Percentiles rank a stretch among this genome's conserved stretches.
Evolutionary conservation across 2,797 vertebrate genomes (phyloP).

Genomic region (Pipistrellus kuhlii): DNA sequence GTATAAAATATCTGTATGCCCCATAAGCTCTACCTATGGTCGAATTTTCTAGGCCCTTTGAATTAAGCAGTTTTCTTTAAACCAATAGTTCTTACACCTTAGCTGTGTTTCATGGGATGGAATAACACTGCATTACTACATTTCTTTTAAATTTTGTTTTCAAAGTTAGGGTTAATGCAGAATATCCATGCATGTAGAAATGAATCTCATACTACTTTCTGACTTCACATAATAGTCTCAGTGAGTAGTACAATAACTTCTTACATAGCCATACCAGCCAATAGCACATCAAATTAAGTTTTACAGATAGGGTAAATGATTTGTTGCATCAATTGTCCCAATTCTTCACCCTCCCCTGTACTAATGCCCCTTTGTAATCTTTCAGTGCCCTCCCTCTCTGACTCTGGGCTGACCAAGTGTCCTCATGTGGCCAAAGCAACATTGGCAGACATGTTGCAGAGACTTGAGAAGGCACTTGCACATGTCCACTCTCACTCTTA

Average conservation of each 20-base stretch:
- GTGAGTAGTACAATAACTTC: not conserved
- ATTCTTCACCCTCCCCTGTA: not conserved
- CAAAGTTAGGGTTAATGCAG: not conserved
- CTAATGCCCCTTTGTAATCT: not conserved
- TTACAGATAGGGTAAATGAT: not conserved
- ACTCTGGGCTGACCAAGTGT: not conserved
- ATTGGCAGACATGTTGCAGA: not conserved
- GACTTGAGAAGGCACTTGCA: not conserved
- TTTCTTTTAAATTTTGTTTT: constrained; percentile 16
- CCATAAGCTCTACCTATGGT: not conserved
- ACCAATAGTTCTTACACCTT: not conserved
- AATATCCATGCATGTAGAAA: not conserved
- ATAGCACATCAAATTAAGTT: not conserved
- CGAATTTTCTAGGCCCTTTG: constrained; percentile 6
- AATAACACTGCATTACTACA: not conserved
- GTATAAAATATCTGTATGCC: not conserved
- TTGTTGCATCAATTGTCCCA: not conserved
- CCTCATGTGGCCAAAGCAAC: not conserved
- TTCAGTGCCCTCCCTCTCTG: not conserved
- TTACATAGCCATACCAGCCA: not conserved
- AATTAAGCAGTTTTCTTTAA: constrained; percentile 52
- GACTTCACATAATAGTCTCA: not conserved
- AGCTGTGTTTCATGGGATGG: not conserved
- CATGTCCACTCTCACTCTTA: not conserved
- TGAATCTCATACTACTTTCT: not conserved